Base-by-base conservation (phyloP, 2,113 vertebrate genomes). In the Hypomesus transpacificus region DNA sequence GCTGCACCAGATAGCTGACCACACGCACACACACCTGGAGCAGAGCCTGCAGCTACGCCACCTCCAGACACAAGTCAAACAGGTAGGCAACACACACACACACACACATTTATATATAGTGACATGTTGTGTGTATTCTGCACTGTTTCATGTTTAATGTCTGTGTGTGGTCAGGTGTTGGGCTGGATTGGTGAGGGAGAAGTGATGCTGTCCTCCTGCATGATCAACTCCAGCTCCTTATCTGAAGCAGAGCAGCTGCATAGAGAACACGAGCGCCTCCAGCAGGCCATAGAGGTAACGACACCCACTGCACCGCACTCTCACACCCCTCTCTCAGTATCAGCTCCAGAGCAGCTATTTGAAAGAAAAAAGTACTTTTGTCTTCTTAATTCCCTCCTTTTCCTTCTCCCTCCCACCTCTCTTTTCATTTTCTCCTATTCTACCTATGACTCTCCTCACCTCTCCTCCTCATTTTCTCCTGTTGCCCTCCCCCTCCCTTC, bases 161-260 rank as follows among this genome's bases (percentile, higher is more conserved):
- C 14, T 71, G 51, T 71, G 56, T 46, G 39, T 73, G 75, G 68
- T 18, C 91, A 99, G 97, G 97, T 99, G 72, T 91, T 99, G 59
- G 96, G 95, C 28, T 98, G 96, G 97, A 99, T 99, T 83, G 92
- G 95, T 21, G 98, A 98, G 6, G 97, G 96, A 1, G 97, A 99
- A 83, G 96, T 97, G 0, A 98, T 98, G 96, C 88, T 99, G 80
- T 96, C 94, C 0, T 97, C 97, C 58, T 98, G 94, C 87, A 93
- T 98, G 51, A 91, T 98, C 87, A 98, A 98, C 0, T 96, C 97
- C 14, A 96, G 96, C 80, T 98, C 96, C 62, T 87, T 99, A 70
- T 98, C 96, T 0, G 97, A 98, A 82, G 97, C 97, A 0, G 97
- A 99, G 83, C 96, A 98, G 84, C 94, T 98, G 26, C 97, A 99